These are phyloP conservation scores for Raja brachyura DNA, from an alignment of 2,113 vertebrate species.

Conservation along the genomic window DNA sequence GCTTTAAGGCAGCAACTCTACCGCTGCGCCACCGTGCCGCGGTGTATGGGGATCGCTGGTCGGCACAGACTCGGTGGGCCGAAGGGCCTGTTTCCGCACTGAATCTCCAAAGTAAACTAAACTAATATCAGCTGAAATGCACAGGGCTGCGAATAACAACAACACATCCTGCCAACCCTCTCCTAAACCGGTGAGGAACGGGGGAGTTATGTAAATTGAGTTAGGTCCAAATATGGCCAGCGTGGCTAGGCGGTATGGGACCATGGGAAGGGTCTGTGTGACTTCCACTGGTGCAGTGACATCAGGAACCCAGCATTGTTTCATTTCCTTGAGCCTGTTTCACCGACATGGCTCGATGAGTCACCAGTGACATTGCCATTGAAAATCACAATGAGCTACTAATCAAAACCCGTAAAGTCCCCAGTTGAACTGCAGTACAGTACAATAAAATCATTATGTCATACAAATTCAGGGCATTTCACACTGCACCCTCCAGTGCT, in stretches of 20 bases:
- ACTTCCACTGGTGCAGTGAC: neutral
- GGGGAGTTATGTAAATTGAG: neutral
- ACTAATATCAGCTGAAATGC: too few species aligned
- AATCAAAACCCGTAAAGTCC: neutral
- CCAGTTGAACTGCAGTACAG: neutral
- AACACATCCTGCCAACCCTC: too few species aligned
- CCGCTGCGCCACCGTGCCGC: too few species aligned
- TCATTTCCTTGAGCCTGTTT: slow-evolving; percentile 11
- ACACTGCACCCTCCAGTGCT: neutral
- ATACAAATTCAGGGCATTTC: neutral
- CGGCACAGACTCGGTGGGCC: too few species aligned
- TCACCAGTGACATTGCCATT: neutral
- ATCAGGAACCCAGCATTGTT: slow-evolving; percentile 23
- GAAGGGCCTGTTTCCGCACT: too few species aligned
- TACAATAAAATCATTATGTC: neutral
- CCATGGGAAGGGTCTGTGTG: neutral
- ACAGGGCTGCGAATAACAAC: too few species aligned
- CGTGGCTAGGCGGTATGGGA: too few species aligned
- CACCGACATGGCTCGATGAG: neutral
- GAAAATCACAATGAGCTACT: neutral
- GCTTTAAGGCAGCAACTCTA: too few species aligned
- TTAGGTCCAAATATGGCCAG: neutral
- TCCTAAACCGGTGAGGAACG: too few species aligned
- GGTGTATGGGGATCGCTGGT: too few species aligned
- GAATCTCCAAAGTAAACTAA: too few species aligned